phyloP scores from a whole-genome alignment of 1,140 invertebrate genomes.

The Eriocheir sinensis region DNA sequence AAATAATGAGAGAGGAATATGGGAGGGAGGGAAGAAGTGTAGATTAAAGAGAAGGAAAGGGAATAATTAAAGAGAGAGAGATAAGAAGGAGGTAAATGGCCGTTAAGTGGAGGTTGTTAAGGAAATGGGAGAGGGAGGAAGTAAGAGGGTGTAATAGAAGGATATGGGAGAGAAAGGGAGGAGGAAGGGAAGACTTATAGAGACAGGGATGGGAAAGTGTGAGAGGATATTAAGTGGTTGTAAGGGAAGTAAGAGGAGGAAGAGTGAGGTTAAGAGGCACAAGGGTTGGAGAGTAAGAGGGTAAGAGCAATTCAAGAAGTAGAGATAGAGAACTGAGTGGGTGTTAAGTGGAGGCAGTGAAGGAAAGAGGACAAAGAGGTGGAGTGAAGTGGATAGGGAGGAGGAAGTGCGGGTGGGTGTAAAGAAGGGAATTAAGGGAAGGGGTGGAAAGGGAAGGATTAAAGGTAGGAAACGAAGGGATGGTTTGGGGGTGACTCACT shows the following conservation, averaged over 20 bases:
- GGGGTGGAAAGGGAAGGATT: neutral
- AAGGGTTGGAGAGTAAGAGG: neutral
- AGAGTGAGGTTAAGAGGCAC: neutral
- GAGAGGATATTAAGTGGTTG: neutral
- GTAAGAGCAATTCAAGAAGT: neutral
- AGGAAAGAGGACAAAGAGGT: neutral
- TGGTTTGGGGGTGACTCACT: neutral
- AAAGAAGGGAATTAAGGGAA: too few species aligned
- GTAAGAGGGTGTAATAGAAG: neutral
- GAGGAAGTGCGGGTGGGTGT: neutral
- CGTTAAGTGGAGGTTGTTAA: neutral
- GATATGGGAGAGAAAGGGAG: neutral
- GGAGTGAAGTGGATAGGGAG: neutral
- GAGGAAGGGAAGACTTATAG: neutral
- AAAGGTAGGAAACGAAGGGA: neutral
- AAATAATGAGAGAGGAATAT: neutral
- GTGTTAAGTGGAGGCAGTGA: neutral
- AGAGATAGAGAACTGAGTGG: neutral
- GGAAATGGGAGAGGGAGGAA: neutral
- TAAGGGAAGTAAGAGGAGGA: neutral
- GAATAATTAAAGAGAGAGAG: neutral
- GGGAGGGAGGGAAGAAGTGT: neutral
- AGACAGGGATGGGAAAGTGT: too few species aligned
- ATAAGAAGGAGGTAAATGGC: neutral
- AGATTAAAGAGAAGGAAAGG: neutral